Base-by-base conservation (phyloP, 2,113 vertebrate species). In the Albula goreensis region DNA sequence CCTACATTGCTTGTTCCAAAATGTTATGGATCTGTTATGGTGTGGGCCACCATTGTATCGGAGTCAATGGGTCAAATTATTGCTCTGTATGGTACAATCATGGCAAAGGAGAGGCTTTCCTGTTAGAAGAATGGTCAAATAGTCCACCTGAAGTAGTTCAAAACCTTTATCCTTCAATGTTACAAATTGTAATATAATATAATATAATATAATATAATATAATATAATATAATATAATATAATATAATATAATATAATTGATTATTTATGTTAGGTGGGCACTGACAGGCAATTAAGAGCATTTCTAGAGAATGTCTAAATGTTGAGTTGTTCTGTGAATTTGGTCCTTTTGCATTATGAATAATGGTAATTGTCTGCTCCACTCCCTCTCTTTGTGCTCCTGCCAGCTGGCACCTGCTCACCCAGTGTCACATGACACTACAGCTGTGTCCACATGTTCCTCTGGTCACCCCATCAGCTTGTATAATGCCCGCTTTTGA, bases 301-400 rank as follows among this genome's bases (percentile, higher is more conserved):
- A 92, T 93, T 91, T 92, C 87, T 85, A 0, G 92, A 92, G 91
- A 92, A 92, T 88, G 56, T 95, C 93, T 95, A 92, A 95, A 95
- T 90, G 91, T 93, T 90, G 88, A 91, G 92, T 90, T 95, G 91
- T 95, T 95, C 92, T 94, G 95, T 96, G 95, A 95, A 96, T 96
- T 94, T 92, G 87, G 89, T 91, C 60, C 89, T 94, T 96, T 94
- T 95, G 93, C 96, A 94, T 96, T 94, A 97, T 98, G 97, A 99
- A 98, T 98, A 97, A 97, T 96, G 95, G 96, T 95, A 96, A 98
- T 98, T 98, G 97, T 99, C 97, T 95, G 93, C 92, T 95, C 96
- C 94, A 93, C 94, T 94, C 93, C 93, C 88, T 83, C 91, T 89
- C 95, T 96, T 96, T 96, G 96, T 94, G 93, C 92, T 51, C 80